Conservation (phyloP, 2,797 vertebrate genomes). For the Sebastes diaconus region DNA sequence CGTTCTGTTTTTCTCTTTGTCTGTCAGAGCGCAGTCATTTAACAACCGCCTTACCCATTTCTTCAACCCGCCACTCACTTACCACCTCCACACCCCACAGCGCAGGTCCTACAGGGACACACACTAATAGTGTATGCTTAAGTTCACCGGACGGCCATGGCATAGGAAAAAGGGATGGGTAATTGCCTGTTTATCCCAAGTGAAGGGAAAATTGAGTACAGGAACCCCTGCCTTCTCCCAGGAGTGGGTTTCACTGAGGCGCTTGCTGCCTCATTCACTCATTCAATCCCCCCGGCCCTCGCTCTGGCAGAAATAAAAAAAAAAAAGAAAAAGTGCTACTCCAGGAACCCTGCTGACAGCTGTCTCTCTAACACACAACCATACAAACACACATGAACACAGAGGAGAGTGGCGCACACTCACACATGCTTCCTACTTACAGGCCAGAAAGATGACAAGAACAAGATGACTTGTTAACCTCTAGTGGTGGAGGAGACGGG, state of each 20-base stretch:
- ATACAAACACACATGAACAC: conserved; percentile 43
- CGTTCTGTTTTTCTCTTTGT: conserved; percentile 56
- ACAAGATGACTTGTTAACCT: conserved; percentile 84
- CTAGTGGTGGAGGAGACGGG: conserved; percentile 57
- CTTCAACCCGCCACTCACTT: conserved; percentile 77
- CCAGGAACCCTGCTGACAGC: conserved; percentile 77
- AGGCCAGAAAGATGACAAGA: conserved; percentile 78
- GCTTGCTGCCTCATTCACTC: conserved; percentile 76
- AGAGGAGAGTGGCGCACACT: conserved; percentile 30
- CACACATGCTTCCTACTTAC: conserved; percentile 50
- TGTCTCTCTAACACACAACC: conserved; percentile 74
- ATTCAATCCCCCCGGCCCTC: conserved; percentile 86
- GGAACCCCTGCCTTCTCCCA: conserved; percentile 81
- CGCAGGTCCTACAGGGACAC: conserved; percentile 90
- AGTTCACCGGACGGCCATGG: conserved; percentile 92
- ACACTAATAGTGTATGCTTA: conserved; percentile 94
- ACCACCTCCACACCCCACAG: conserved; percentile 85
- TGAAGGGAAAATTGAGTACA: conserved; percentile 89
- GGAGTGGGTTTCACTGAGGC: conserved; percentile 75
- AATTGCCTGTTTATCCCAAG: conserved; percentile 97
- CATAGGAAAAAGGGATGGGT: conserved; percentile 92
- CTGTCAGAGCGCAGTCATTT: conserved; percentile 68
- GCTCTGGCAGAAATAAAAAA: conserved; percentile 67
- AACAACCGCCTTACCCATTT: conserved; percentile 67
- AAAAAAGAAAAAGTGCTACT: conserved; percentile 68